Percentiles rank a stretch among this genome's conserved stretches.
Evolutionary conservation across 2,888 invertebrate species (phyloP).

Genomic region (Agrypnus murinus): DNA sequence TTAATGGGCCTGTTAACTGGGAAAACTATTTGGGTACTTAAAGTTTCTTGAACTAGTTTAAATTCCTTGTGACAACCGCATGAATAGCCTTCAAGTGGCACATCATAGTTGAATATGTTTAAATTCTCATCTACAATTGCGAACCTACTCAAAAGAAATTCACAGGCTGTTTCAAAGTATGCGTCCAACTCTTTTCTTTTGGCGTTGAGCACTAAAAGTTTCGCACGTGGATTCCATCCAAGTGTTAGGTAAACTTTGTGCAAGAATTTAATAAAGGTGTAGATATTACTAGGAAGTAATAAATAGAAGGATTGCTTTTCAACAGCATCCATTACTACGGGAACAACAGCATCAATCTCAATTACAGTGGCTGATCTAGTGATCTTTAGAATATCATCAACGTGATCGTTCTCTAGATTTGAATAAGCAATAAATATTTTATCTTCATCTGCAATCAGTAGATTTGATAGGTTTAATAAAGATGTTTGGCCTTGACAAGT

Average conservation of each 20-base stretch:
- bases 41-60: neutral
- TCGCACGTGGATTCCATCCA: conserved; percentile 18
- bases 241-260: neutral
- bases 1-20: neutral
- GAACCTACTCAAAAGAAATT: neutral
- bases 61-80: neutral
- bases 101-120: neutral
- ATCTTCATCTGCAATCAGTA: neutral
- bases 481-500: no score
- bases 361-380: neutral
- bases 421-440: neutral
- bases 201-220: conserved; percentile 3
- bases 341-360: neutral
- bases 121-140: neutral
- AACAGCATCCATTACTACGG: neutral
- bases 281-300: neutral
- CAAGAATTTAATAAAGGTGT: neutral
- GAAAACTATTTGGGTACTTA: neutral
- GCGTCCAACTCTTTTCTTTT: neutral
- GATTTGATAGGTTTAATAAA: no score
- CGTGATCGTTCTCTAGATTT: neutral
- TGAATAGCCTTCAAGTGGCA: neutral
- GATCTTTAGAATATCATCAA: neutral
- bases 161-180: neutral
- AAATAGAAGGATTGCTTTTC: conserved; percentile 10